Percentiles rank a stretch among this genome's conserved stretches.
Conservation (phyloP, 1,140 invertebrate species). For the Pseudomyrmex cubaensis region DNA sequence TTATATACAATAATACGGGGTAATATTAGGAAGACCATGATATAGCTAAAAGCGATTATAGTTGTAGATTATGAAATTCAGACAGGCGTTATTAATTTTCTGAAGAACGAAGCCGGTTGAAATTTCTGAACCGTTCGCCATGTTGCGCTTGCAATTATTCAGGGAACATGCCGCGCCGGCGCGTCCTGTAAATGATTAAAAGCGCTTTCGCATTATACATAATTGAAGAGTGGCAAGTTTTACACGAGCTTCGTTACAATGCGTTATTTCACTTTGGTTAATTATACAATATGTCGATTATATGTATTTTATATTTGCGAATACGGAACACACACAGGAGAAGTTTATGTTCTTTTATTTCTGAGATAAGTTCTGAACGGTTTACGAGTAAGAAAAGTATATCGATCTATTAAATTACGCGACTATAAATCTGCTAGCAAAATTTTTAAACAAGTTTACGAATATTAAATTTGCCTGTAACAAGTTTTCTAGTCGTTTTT, state of each 20-base stretch:
- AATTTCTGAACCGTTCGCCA: slow-evolving; percentile 42
- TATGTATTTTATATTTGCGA: slow-evolving; percentile 7
- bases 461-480: slow-evolving; percentile 2
- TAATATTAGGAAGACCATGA: neutral
- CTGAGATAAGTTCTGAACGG: neutral
- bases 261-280: slow-evolving; percentile 41
- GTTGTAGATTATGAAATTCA: slow-evolving; percentile 36
- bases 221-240: slow-evolving; percentile 55
- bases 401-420: slow-evolving; percentile 23
- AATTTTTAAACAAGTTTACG: slow-evolving; percentile 50
- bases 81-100: slow-evolving; percentile 14
- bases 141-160: slow-evolving; percentile 46
- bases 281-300: slow-evolving; percentile 34
- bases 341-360: neutral
- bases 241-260: slow-evolving; percentile 43
- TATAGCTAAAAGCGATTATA: slow-evolving; percentile 12
- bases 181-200: slow-evolving; percentile 54
- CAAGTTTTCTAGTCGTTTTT: neutral
- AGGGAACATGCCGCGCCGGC: slow-evolving; percentile 28
- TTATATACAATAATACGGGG: neutral
- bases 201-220: slow-evolving; percentile 53
- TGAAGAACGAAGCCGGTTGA: slow-evolving; percentile 19
- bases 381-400: neutral
- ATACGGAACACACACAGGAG: neutral
- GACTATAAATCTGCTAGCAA: slow-evolving; percentile 43